Evolutionary conservation across 2,797 vertebrate genomes (phyloP), one percentile per base, ranked within the genome.

Genomic region (Eleutherodactylus coqui): DNA sequence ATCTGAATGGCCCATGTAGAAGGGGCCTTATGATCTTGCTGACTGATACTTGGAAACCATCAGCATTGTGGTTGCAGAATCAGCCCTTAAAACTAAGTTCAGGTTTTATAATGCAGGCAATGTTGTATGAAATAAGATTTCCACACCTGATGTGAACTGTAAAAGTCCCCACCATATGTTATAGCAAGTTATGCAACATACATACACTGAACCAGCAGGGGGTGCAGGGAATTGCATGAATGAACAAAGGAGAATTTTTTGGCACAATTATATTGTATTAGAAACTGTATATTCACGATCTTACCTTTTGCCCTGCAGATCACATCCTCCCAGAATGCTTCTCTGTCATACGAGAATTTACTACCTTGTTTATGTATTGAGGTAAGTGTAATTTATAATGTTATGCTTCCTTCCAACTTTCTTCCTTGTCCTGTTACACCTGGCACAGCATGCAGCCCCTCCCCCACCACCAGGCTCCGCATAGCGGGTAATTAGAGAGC

Each of bases 321-420:
- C 34, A 73, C 92, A 78, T 87, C 91, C 2, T 85, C 89, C 6
- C 16, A 86, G 77, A 91, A 88, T 4, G 85, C 85, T 75, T 76
- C 86, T 0, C 88, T 95, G 85, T 87, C 76, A 0, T 95, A 95
- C 0, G 89, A 95, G 76, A 90, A 93, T 87, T 88, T 97, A 89
- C 92, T 98, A 62, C 97, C 97, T 10, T 98, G 98, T 88, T 80
- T 97, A 69, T 98, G 97, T 82, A 91, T 98, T 0, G 91, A 98
- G 96, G 98, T 98, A 89, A 43, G 89, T 76, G 13, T 47, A 3
- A 27, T 41, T 45, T 16, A 27, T 43, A 14, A 29, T 9, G 17
- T 29, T 5, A 2, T 14, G 11, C 27, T 32, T 5, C 1, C 58
- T 29, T 62, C 55, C 10, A 11, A 27, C 17, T 49, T 7, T 2